Conservation (phyloP, 1,140 invertebrate genomes). For the Leptopilina boulardi region DNA sequence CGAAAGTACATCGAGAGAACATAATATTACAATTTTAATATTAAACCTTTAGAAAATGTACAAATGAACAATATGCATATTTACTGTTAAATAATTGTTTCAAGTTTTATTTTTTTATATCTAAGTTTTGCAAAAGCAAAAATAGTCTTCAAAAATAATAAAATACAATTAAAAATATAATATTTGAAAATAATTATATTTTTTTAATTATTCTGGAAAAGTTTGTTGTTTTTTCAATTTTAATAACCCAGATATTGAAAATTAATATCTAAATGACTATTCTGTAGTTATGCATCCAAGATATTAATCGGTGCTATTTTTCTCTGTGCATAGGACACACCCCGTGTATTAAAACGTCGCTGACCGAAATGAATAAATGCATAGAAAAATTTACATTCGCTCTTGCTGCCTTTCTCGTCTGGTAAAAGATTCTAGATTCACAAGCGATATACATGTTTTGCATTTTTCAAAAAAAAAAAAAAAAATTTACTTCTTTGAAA, state of each 20-base stretch:
- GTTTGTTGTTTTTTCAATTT: neutral
- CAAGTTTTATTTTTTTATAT: too few species aligned
- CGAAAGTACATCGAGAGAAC: neutral
- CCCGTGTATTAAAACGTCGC: constrained; percentile 10
- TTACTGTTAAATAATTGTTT: too few species aligned
- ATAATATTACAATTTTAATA: neutral
- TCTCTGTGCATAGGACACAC: neutral
- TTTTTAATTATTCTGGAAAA: too few species aligned
- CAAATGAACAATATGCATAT: too few species aligned
- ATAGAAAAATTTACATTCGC: constrained; percentile 55
- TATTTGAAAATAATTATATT: too few species aligned
- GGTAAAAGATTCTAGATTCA: neutral
- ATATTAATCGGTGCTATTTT: neutral
- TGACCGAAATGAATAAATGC: constrained; percentile 54
- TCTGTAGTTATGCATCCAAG: neutral
- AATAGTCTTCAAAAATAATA: too few species aligned
- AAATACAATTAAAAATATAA: too few species aligned
- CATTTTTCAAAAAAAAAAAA: neutral
- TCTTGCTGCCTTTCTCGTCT: constrained; percentile 35
- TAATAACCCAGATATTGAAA: neutral
- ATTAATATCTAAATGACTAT: neutral
- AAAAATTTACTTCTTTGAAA: neutral
- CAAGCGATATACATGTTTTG: neutral
- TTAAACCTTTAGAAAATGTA: neutral
- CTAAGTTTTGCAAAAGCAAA: too few species aligned